Evolutionary conservation across 2,797 vertebrate genomes (phyloP).

Genomic region (Anomalospiza imberbis): DNA sequence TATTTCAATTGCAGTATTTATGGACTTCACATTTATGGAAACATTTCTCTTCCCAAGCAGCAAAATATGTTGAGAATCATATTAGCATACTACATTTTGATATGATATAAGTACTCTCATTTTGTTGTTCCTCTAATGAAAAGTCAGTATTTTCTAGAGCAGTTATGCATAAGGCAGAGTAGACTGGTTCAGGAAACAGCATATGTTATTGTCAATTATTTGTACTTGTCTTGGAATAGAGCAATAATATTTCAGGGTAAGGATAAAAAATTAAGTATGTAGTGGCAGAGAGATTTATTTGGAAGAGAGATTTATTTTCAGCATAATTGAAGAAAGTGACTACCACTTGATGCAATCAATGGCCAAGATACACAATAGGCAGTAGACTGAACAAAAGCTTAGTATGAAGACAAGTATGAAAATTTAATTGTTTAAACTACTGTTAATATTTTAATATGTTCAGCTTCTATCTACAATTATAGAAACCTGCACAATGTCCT

Average conservation of each 20-base stretch:
- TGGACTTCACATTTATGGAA: neutral
- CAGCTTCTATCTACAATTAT: neutral
- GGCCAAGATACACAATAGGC: neutral
- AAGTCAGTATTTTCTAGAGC: constrained; percentile 2
- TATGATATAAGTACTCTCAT: neutral
- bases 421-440: neutral
- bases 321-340: neutral
- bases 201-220: neutral
- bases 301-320: neutral
- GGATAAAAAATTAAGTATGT: neutral
- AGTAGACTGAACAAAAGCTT: neutral
- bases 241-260: neutral
- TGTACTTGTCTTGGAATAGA: constrained; percentile 18
- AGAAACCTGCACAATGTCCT: neutral
- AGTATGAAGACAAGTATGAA: neutral
- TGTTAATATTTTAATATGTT: neutral
- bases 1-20: neutral
- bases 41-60: neutral
- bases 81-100: neutral
- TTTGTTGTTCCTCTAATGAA: neutral
- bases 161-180: neutral
- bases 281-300: neutral
- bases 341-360: neutral
- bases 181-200: neutral
- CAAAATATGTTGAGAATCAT: neutral